Evolutionary conservation across 1,140 invertebrate genomes (phyloP).

Genomic region (Meloidogyne hapla): DNA sequence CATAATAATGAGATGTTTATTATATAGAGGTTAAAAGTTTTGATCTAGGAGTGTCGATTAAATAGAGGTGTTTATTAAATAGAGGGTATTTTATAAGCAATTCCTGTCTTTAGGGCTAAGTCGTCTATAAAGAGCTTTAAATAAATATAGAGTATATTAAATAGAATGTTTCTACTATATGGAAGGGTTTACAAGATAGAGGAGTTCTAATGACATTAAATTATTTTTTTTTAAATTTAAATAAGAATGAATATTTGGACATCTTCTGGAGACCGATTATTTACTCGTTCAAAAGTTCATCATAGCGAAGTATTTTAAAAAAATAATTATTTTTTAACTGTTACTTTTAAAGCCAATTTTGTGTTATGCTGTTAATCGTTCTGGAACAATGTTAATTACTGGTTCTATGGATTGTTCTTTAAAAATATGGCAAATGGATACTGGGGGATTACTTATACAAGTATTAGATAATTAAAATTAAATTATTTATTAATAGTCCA

Average conservation of each 20-base stretch:
- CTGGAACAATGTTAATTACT: slow-evolving; percentile 47
- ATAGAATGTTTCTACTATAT: no score
- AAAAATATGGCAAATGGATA: slow-evolving; percentile 54
- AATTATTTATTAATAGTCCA: no score
- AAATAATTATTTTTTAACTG: background rate
- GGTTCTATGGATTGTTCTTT: slow-evolving; percentile 53
- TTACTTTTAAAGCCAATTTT: slow-evolving; percentile 38
- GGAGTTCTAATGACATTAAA: background rate
- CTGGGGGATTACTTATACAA: slow-evolving; percentile 51
- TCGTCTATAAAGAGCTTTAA: no score
- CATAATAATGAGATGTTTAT: no score
- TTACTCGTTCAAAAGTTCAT: slow-evolving; percentile 42
- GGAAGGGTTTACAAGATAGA: background rate
- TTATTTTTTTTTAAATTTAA: background rate
- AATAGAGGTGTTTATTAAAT: no score
- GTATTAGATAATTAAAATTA: slow-evolving; percentile 22
- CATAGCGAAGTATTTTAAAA: slow-evolving; percentile 46
- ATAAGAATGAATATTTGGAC: slow-evolving; percentile 56
- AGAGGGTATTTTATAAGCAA: no score
- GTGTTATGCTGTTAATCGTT: slow-evolving; percentile 47
- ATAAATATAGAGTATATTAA: no score
- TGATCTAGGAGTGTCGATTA: no score
- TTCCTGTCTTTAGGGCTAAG: no score
- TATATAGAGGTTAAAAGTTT: no score
- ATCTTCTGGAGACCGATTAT: slow-evolving; percentile 32